Evolutionary conservation across 2,113 vertebrate genomes (phyloP).

Genomic region (Indicator indicator): DNA sequence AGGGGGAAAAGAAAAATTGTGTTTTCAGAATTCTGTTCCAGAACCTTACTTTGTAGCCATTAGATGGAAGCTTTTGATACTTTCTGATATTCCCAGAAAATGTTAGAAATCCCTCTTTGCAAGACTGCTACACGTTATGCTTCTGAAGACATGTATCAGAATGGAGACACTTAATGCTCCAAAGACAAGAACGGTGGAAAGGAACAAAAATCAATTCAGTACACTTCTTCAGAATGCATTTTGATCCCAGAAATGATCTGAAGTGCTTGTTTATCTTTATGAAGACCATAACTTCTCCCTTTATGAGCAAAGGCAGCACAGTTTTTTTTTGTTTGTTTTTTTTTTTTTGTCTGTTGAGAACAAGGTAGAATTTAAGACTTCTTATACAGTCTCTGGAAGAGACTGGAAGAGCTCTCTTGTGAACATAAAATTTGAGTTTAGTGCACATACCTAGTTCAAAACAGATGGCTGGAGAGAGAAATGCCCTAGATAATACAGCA

Average conservation of each 20-base stretch:
- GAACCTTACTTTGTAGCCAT: not conserved
- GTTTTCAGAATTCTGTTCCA: not conserved
- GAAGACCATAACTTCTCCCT: not conserved
- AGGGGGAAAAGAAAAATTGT: not conserved
- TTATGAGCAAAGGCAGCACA: not conserved
- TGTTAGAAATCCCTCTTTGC: not conserved
- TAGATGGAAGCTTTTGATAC: not conserved
- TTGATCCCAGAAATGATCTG: not conserved
- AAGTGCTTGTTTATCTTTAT: constrained; percentile 3
- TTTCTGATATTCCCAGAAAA: constrained; percentile 1
- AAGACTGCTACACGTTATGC: not conserved
- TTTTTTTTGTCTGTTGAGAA: not conserved
- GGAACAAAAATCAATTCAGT: not conserved
- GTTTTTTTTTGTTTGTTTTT: not conserved
- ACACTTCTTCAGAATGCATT: not conserved
- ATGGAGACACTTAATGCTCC: not conserved
- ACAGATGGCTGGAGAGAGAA: constrained; percentile 7
- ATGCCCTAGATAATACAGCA: not conserved
- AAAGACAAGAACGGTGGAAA: not conserved
- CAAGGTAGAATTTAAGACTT: not conserved
- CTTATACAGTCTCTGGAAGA: not conserved
- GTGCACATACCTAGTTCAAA: not conserved
- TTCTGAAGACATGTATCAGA: not conserved
- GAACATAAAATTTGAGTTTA: not conserved
- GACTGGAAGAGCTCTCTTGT: not conserved